A percentile compares a stretch with the other conserved stretches of the same genome.
Evolutionary conservation across 2,888 invertebrate species (phyloP).

Genomic region (Rhimphoctona megacephalus): DNA sequence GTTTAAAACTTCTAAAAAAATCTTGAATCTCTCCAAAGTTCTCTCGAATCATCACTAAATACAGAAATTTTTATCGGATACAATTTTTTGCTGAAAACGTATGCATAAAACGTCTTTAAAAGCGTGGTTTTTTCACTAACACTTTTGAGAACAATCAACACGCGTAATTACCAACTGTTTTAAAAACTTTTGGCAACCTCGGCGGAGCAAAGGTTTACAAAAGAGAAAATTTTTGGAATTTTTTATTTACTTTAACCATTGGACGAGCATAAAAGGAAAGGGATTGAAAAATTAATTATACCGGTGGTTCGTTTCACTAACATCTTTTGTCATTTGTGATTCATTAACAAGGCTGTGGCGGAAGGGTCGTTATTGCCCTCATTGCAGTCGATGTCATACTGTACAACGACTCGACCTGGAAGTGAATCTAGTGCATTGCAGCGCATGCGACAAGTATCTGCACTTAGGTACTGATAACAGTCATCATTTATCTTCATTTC

Average conservation of each 20-base stretch:
- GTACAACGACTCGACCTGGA: constrained; percentile 89
- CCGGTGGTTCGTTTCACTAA: constrained; percentile 68
- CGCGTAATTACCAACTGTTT: background rate
- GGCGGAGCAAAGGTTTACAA: background rate
- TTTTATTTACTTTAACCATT: background rate
- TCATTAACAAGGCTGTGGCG: constrained; percentile 88
- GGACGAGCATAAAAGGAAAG: constrained; percentile 9
- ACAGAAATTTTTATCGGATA: background rate
- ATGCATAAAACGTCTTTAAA: background rate
- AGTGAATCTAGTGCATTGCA: constrained; percentile 85
- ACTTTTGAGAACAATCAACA: background rate
- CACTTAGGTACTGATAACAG: constrained; percentile 85
- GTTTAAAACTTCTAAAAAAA: background rate
- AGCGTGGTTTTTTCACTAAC: background rate
- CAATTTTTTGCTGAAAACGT: background rate
- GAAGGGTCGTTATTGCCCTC: constrained; percentile 91
- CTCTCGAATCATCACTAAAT: background rate
- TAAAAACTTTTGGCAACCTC: background rate
- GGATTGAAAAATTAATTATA: constrained; percentile 2
- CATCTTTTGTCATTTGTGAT: constrained; percentile 71
- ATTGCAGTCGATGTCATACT: constrained; percentile 90
- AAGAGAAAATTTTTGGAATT: background rate
- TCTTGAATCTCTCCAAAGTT: background rate
- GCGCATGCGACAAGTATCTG: constrained; percentile 86
- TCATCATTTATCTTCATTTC: constrained; percentile 76